These are phyloP conservation scores for Acrocyrtus sp. DNA, from an alignment of 2,888 invertebrate genomes.

Conservation along the genomic window DNA sequence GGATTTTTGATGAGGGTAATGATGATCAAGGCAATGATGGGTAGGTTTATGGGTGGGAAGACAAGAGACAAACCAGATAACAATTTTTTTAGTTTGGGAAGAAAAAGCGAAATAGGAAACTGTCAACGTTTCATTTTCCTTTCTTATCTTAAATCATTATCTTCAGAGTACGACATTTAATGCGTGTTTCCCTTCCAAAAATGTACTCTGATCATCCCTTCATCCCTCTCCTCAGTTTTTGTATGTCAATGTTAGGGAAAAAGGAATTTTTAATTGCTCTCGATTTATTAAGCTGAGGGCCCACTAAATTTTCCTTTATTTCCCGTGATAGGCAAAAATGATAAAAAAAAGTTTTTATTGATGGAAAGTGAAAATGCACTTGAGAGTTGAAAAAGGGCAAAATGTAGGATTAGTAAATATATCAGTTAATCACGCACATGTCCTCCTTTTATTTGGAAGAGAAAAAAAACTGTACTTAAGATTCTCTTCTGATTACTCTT, in stretches of 20 bases:
- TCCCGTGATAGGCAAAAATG: neutral
- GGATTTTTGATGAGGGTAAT: neutral
- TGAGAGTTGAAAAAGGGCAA: neutral
- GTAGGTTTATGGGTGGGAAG: neutral
- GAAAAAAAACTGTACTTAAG: neutral
- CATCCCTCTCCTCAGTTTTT: no score
- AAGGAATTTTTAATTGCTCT: no score
- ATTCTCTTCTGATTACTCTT: neutral
- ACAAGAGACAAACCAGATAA: neutral
- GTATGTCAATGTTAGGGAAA: no score
- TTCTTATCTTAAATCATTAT: constrained; percentile 25
- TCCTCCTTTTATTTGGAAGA: neutral
- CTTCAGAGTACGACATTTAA: constrained; percentile 16
- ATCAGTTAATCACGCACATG: neutral
- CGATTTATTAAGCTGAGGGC: neutral
- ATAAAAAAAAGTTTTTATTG: neutral
- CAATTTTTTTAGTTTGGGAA: neutral
- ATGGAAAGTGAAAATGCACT: neutral
- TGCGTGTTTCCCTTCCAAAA: no score
- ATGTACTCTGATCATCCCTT: no score
- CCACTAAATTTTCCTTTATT: neutral
- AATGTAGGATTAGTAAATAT: neutral
- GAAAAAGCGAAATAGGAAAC: neutral
- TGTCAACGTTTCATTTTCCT: neutral
- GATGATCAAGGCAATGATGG: constrained; percentile 10